Percentiles rank a stretch among this genome's conserved stretches.
Conservation (phyloP, 2,113 vertebrate genomes). For the Saccopteryx leptura region DNA sequence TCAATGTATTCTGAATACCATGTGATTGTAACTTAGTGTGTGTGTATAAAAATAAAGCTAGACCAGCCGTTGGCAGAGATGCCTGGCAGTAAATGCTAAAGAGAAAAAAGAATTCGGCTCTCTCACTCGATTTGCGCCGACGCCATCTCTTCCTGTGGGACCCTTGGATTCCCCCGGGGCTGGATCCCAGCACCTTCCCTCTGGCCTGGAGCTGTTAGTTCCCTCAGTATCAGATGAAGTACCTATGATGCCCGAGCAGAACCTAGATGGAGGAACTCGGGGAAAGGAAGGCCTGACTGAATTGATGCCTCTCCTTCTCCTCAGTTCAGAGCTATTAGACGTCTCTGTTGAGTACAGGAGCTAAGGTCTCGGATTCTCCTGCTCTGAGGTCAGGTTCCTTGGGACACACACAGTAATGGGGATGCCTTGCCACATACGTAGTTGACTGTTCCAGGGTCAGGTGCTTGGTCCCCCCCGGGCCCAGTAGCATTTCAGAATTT, state of each 20-base stretch:
- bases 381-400: background rate
- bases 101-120: too few species aligned
- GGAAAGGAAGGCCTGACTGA: background rate
- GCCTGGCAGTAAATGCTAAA: too few species aligned
- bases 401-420: too few species aligned
- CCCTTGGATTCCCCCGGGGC: too few species aligned
- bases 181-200: too few species aligned
- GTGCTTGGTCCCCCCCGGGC: background rate
- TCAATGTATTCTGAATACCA: too few species aligned
- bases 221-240: background rate
- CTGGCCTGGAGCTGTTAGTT: background rate
- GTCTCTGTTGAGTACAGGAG: background rate
- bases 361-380: background rate
- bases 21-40: too few species aligned
- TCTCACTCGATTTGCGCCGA: too few species aligned
- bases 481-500: background rate
- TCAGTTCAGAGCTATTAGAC: background rate
- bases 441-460: background rate
- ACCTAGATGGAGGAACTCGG: background rate
- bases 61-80: too few species aligned
- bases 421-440: background rate
- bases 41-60: too few species aligned
- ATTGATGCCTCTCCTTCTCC: background rate
- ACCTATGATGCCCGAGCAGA: background rate
- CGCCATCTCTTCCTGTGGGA: too few species aligned